Evolutionary conservation across 2,888 invertebrate species (phyloP).

Genomic region (Hofmannophila pseudospretella): DNA sequence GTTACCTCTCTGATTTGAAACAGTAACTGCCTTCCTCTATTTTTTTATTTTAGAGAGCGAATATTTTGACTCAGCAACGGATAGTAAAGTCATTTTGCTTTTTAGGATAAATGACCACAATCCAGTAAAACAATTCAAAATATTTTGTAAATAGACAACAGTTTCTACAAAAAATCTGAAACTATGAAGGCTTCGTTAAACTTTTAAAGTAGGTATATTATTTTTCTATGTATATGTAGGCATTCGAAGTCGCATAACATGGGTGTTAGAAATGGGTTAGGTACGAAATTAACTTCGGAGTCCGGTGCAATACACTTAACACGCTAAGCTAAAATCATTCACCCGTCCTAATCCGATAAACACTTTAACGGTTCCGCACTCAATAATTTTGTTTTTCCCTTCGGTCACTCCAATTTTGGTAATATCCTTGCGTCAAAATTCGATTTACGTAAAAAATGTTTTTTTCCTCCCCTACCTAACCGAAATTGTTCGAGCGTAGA

Average conservation of each 20-base stretch:
- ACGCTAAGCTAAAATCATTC: slow-evolving; percentile 34
- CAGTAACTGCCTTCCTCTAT: slow-evolving; percentile 25
- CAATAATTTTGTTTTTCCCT: slow-evolving; percentile 61
- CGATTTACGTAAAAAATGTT: slow-evolving; percentile 62
- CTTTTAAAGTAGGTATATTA: too few species aligned
- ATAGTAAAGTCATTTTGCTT: too few species aligned
- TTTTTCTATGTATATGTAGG: too few species aligned
- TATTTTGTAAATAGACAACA: too few species aligned
- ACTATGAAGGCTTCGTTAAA: too few species aligned
- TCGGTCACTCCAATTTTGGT: slow-evolving; percentile 63
- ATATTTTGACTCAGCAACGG: too few species aligned
- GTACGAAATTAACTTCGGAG: too few species aligned
- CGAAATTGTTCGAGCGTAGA: slow-evolving; percentile 47
- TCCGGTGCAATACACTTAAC: slow-evolving; percentile 30
- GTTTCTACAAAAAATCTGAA: too few species aligned
- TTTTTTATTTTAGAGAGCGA: slow-evolving; percentile 17
- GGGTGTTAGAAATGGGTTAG: too few species aligned
- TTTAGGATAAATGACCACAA: too few species aligned
- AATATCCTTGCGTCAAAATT: slow-evolving; percentile 62
- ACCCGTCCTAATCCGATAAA: slow-evolving; percentile 55
- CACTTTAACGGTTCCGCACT: slow-evolving; percentile 51
- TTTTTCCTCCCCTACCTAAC: slow-evolving; percentile 45
- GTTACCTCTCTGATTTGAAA: slow-evolving; percentile 52
- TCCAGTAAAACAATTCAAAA: too few species aligned
- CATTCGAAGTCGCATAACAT: too few species aligned